A percentile compares a stretch with the other conserved stretches of the same genome.
Evolutionary conservation across 1,140 invertebrate genomes (phyloP).

Genomic region (Anastrepha obliqua): DNA sequence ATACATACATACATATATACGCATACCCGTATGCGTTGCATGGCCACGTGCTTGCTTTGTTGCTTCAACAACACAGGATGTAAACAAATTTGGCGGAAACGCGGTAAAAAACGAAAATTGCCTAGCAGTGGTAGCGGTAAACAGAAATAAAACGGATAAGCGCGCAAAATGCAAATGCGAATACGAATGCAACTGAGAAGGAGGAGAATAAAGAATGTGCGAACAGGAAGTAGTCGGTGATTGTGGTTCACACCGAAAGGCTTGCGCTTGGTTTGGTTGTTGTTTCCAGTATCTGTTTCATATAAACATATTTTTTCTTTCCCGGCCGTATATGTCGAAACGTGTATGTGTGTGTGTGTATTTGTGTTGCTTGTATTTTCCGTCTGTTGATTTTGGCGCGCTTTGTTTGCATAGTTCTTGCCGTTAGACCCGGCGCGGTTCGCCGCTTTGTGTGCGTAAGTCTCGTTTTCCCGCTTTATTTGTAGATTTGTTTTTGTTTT

Average conservation of each 20-base stretch:
- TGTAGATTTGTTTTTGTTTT: conserved; percentile 24
- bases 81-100: conserved; percentile 47
- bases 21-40: background rate
- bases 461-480: background rate
- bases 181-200: background rate
- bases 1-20: background rate
- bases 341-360: background rate
- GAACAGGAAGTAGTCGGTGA: conserved; percentile 21
- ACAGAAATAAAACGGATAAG: conserved; percentile 2
- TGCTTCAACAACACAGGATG: background rate
- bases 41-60: conserved; percentile 32
- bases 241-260: background rate
- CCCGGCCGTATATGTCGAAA: background rate
- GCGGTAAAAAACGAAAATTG: conserved; percentile 35
- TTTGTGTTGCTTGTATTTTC: background rate
- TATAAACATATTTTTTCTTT: background rate
- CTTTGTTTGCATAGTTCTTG: conserved; percentile 35
- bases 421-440: background rate
- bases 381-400: conserved; percentile 40
- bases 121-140: background rate
- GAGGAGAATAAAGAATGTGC: background rate
- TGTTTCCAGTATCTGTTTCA: background rate
- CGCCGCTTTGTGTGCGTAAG: background rate
- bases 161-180: conserved; percentile 37
- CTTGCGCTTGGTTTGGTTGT: background rate